Evolutionary conservation across 2,888 invertebrate species (phyloP), one percentile per base, ranked within the genome.

Genomic region (Xanthia icteritia): DNA sequence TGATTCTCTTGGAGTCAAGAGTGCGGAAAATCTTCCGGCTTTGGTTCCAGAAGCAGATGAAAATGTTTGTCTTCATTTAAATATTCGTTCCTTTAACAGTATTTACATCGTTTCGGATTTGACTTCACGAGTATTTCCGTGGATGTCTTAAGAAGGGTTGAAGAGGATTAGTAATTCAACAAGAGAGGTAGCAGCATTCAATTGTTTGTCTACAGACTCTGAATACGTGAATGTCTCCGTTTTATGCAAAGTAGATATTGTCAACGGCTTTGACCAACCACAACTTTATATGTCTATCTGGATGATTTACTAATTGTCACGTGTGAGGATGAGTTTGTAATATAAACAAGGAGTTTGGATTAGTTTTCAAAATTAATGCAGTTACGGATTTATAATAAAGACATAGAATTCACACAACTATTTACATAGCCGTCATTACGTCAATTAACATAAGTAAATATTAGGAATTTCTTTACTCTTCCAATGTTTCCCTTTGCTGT

Each of bases 381-480:
- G 15, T 64, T 42, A 17, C 20, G 13, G 5, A 60, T 0, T 54
- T 27, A 17, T 20, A 0, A 11, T 36, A 76, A 36, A 31, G 11
- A 67, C 66, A 66, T 78, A 31, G 58, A 42, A 65, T 66, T 65
- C 20, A 13, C n/a, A 66, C 36, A 77, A 61, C 23, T 65, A 76
- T 73, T 70, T 74, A 60, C 20, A 31, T 42, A 56, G 15, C 65
- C 39, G 56, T 73, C 65, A 83, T 86, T 74, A 86, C 63, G 48
- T 65, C 39, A 88, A 77, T 86, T 80, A 65, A 17, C 84, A 86
- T 88, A 78, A 45, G 71, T 79, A 73, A 88, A 86, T 77, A 77
- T 84, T 68, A 63, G n/a, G 23, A 76, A 79, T 74, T 88, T 86
- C 74, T 81, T 71, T 42, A 63, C 70, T 61, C 31, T 69, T 42